Conservation (phyloP, 2,888 invertebrate species). For the Andrena bicolor region DNA sequence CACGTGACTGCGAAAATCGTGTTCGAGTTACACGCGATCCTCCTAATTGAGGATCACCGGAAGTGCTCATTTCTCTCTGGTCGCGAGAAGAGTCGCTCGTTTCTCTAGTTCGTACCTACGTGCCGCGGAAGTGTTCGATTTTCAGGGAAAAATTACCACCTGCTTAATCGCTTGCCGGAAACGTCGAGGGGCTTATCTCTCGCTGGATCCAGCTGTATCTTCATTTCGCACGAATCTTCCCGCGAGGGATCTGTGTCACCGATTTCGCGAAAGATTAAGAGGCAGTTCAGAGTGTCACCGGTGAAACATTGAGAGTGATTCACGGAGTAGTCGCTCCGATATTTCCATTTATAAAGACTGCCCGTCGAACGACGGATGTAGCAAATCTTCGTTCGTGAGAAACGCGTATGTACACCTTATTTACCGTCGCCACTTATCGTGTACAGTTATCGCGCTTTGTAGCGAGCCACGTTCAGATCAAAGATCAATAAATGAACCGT, state of each 20-base stretch:
- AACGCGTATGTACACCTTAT: constrained; percentile 18
- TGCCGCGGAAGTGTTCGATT: constrained; percentile 52
- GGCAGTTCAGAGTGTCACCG: not conserved
- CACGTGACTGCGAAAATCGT: constrained; percentile 38
- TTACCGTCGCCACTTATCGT: constrained; percentile 39
- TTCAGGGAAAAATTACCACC: constrained; percentile 36
- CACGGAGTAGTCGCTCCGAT: constrained; percentile 27
- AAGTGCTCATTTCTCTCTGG: constrained; percentile 37
- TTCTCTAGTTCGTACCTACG: constrained; percentile 17
- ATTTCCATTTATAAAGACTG: constrained; percentile 1
- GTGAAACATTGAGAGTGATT: constrained; percentile 23
- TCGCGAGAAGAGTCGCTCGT: not conserved
- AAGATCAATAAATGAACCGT: constrained; percentile 59
- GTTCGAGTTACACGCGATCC: constrained; percentile 61
- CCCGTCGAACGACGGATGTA: constrained; percentile 10
- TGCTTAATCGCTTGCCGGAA: constrained; percentile 39
- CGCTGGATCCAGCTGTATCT: not conserved
- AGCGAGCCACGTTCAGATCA: constrained; percentile 45
- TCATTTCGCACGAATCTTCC: constrained; percentile 1
- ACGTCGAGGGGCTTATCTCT: constrained; percentile 18
- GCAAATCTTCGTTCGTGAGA: constrained; percentile 23
- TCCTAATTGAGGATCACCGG: constrained; percentile 51
- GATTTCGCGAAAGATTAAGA: not conserved
- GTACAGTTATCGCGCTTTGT: constrained; percentile 39
- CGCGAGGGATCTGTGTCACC: not conserved